These are phyloP conservation scores for Aporrectodea caliginosa DNA, from an alignment of 1,140 invertebrate genomes.

Conservation along the genomic window DNA sequence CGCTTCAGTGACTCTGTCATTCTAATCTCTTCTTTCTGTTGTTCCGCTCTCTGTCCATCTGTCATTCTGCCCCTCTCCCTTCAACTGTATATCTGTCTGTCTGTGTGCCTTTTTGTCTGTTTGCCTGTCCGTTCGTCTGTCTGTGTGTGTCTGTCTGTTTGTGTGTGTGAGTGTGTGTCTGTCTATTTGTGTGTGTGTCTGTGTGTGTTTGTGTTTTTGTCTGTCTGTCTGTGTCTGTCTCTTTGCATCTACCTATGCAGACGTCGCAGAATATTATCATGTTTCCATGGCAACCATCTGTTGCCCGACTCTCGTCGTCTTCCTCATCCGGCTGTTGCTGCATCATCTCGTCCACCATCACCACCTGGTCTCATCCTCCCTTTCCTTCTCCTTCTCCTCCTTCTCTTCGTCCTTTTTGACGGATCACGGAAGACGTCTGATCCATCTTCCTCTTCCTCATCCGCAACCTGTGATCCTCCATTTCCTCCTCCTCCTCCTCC, in stretches of 20 bases:
- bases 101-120: not conserved
- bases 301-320: not conserved
- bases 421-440: too few species aligned
- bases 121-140: not conserved
- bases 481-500: too few species aligned
- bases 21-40: too few species aligned
- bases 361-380: too few species aligned
- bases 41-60: not conserved
- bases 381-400: too few species aligned
- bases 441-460: too few species aligned
- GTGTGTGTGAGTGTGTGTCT: not conserved
- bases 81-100: not conserved
- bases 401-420: too few species aligned
- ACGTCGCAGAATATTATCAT: not conserved
- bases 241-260: not conserved
- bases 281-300: not conserved
- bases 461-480: too few species aligned
- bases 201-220: not conserved
- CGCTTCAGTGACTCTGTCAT: too few species aligned
- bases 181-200: not conserved
- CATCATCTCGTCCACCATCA: not conserved
- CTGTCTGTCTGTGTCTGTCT: not conserved
- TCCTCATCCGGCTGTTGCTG: not conserved
- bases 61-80: too few species aligned
- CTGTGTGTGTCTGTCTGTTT: too few species aligned